These are phyloP conservation scores for Monochamus saltuarius DNA, from an alignment of 1,140 invertebrate genomes.

Conservation along the genomic window DNA sequence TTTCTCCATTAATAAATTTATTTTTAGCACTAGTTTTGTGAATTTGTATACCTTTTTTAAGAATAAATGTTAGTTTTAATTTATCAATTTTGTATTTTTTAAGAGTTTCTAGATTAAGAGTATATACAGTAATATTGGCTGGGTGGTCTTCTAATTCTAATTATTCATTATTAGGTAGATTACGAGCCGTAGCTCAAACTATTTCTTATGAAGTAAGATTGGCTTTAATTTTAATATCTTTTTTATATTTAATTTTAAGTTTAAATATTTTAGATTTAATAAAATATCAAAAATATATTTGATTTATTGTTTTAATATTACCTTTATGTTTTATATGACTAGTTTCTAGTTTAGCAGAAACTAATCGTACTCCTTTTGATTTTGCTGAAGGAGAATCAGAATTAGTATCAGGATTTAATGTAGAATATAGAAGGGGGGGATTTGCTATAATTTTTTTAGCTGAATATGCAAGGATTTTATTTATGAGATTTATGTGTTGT, in stretches of 20 bases:
- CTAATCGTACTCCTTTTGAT: too few relatives aligned
- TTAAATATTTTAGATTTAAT: conserved; percentile 54
- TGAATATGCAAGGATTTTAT: too few relatives aligned
- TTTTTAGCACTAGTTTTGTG: conserved; percentile 59
- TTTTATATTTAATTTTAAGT: conserved; percentile 52
- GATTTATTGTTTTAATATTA: too few relatives aligned
- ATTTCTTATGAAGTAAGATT: conserved; percentile 70
- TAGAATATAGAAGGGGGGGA: too few relatives aligned
- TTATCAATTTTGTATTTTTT: conserved; percentile 58
- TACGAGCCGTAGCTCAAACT: conserved; percentile 64
- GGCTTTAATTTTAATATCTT: conserved; percentile 57
- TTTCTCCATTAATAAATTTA: conserved; percentile 60
- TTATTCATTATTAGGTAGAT: conserved; percentile 64
- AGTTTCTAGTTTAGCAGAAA: too few relatives aligned
- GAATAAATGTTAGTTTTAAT: conserved; percentile 52
- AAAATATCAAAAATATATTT: too few relatives aligned
- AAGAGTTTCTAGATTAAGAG: conserved; percentile 57
- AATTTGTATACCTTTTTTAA: conserved; percentile 53
- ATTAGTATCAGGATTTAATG: too few relatives aligned
- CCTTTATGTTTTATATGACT: too few relatives aligned
- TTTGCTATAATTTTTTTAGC: too few relatives aligned
- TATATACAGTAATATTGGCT: conserved; percentile 59
- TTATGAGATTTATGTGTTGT: too few relatives aligned
- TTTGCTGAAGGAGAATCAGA: too few relatives aligned
- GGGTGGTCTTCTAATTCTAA: conserved; percentile 69